Evolutionary conservation across 2,797 vertebrate genomes (phyloP).

Genomic region (Pantherophis alleghaniensis): DNA sequence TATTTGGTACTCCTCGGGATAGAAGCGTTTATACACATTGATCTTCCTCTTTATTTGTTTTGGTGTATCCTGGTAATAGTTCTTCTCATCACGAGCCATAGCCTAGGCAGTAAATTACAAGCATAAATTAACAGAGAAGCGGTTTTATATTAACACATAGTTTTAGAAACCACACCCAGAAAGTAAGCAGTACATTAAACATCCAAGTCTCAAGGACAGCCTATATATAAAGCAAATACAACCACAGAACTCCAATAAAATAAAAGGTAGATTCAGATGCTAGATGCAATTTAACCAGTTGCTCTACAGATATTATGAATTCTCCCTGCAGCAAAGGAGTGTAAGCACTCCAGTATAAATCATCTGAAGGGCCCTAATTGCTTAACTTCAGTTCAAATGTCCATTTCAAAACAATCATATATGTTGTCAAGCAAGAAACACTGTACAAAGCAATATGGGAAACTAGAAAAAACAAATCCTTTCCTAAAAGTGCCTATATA

Average conservation of each 20-base stretch:
- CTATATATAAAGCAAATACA: neutral
- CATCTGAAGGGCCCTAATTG: neutral
- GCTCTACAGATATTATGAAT: neutral
- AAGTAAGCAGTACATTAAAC: conserved; percentile 11
- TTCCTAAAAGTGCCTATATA: neutral
- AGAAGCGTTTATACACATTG: conserved; percentile 83
- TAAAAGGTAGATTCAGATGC: neutral
- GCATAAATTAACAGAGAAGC: neutral
- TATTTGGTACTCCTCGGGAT: conserved; percentile 75
- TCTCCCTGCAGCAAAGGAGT: neutral
- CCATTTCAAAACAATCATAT: neutral
- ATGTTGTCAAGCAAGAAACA: neutral
- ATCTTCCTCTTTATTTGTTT: conserved; percentile 93
- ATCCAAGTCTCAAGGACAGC: neutral
- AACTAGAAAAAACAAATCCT: neutral
- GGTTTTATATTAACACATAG: neutral
- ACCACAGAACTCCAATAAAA: neutral
- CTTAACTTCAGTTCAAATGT: neutral
- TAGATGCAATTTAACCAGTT: neutral
- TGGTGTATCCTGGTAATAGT: conserved; percentile 96
- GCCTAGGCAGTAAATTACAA: conserved; percentile 69
- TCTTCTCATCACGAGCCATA: conserved; percentile 96
- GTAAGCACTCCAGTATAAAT: neutral
- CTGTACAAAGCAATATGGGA: neutral
- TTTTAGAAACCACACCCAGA: neutral